Conservation (phyloP, 2,797 vertebrate genomes). For the Schizothorax lantsangensis region DNA sequence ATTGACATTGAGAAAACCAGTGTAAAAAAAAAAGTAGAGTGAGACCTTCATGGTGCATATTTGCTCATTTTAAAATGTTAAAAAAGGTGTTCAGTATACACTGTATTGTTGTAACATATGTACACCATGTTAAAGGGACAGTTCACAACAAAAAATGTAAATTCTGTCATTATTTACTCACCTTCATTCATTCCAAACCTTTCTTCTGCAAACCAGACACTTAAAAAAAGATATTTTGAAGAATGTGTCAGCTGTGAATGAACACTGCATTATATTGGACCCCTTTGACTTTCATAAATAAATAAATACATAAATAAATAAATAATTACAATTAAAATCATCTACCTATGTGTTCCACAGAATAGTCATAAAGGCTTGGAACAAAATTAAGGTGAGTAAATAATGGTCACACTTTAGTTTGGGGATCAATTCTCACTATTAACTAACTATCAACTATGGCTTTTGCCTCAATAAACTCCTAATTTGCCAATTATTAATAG, state of each 20-base stretch:
- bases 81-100: background rate
- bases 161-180: background rate
- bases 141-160: background rate
- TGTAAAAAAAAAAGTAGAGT: background rate
- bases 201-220: background rate
- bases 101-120: background rate
- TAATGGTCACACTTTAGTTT: background rate
- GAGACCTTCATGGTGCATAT: background rate
- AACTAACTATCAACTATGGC: background rate
- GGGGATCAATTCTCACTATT: background rate
- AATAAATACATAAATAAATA: background rate
- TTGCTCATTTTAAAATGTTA: background rate
- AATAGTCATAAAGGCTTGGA: background rate
- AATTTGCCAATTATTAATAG: background rate
- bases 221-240: background rate
- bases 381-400: background rate
- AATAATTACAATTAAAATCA: background rate
- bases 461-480: background rate
- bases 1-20: conserved; percentile 13
- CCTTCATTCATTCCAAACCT: background rate
- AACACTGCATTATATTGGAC: background rate
- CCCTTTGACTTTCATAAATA: background rate
- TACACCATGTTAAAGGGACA: background rate
- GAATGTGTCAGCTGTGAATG: background rate
- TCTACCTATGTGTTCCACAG: background rate